Base-by-base conservation (phyloP, 2,113 vertebrate genomes). In the Oxygymnocypris stewartii region DNA sequence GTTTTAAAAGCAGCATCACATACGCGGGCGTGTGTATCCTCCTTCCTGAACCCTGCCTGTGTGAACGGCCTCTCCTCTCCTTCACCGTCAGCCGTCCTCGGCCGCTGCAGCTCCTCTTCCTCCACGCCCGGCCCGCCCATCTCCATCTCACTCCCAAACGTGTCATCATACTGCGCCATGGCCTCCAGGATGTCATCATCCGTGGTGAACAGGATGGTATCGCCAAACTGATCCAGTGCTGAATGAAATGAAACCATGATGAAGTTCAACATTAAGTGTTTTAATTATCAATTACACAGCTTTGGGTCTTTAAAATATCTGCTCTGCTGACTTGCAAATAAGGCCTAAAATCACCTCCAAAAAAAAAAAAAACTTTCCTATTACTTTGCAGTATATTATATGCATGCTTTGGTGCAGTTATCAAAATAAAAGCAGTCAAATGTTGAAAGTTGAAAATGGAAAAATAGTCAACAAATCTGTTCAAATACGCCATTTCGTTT, bases 121-220 rank as follows among this genome's bases (percentile, higher is more conserved):
- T 80, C 83, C 82, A 88, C 25, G 89, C 93, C 88, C 93, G 90
- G 28, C 86, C 87, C 80, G 0, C 89, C 84, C 67, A 90, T 88
- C 87, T 94, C 95, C 20, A 71, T 82, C 31, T 96, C 95, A 79
- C 92, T 74, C 8, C 95, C 91, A 79, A 96, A 96, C 0, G 93
- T 97, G 89, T 96, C 94, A 88, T 99, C 98, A 0, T 93, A 96
- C 42, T 91, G 95, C 85, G 96, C 98, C 89, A 99, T 95, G 28
- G 98, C 97, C 91, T 99, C 97, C 37, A 99, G 93, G 88, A 99
- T 98, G 23, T 97, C 96, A 11, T 99, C 98, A 4, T 99, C 97
- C 0, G 94, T 98, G 0, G 98, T 99, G 93, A 99, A 99, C 57
- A 99, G 87, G 89, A 99, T 98, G 0, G 97, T 99, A 88, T 99